Conservation (phyloP, 2,888 invertebrate genomes). For the Ophion costatus region DNA sequence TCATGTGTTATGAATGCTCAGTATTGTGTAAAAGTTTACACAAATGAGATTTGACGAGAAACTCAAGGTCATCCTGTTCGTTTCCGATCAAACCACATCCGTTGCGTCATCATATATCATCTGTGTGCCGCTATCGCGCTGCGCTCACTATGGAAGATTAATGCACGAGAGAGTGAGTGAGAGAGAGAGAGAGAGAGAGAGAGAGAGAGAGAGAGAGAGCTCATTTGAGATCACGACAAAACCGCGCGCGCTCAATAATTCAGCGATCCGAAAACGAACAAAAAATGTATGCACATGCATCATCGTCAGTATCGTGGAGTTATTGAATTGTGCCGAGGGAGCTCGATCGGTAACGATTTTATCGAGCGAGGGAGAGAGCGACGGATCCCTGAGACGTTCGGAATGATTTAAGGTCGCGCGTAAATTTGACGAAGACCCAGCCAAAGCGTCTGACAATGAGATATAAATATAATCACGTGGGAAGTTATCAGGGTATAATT, state of each 20-base stretch:
- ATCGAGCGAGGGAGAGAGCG: not conserved
- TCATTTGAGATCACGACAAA: constrained; percentile 46
- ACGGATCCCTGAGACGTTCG: not conserved
- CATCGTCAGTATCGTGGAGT: constrained; percentile 68
- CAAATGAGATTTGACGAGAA: constrained; percentile 75
- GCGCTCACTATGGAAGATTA: not conserved
- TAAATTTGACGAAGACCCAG: no score
- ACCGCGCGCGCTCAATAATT: constrained; percentile 54
- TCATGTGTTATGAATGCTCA: not conserved
- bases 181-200: not conserved
- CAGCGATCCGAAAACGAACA: constrained; percentile 42
- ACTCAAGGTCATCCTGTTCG: constrained; percentile 77
- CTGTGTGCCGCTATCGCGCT: constrained; percentile 11
- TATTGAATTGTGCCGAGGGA: constrained; percentile 72
- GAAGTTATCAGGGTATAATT: no score
- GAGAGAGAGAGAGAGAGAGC: not conserved
- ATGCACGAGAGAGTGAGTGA: not conserved
- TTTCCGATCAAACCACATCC: constrained; percentile 73
- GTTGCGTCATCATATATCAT: constrained; percentile 74
- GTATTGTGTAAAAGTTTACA: constrained; percentile 63
- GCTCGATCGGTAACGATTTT: constrained; percentile 21
- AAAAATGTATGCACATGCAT: constrained; percentile 18
- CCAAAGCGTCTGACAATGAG: no score
- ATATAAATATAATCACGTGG: no score
- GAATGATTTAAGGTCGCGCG: no score